These are phyloP conservation scores for Phalanger gymnotis DNA, from an alignment of 2,797 vertebrate genomes.

Conservation along the genomic window DNA sequence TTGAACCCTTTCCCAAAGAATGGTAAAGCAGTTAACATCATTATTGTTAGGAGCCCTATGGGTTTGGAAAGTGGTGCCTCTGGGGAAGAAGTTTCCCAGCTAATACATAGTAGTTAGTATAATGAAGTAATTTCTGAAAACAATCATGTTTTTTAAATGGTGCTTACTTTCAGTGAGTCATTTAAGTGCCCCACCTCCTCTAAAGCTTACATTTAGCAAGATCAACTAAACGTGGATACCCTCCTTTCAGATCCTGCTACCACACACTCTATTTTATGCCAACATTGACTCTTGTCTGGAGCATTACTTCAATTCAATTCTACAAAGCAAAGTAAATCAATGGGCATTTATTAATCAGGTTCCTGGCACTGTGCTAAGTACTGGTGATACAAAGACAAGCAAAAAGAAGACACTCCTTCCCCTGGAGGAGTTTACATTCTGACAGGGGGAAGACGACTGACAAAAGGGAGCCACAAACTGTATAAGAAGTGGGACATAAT, in stretches of 20 bases:
- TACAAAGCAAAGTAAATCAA: background rate
- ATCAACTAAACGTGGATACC: conserved; percentile 21
- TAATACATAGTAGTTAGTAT: conserved; percentile 50
- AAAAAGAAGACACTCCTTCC: background rate
- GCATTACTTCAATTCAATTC: background rate
- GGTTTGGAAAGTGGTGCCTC: conserved; percentile 14
- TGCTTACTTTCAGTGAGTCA: conserved; percentile 9
- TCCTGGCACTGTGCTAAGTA: background rate
- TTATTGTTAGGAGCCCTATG: conserved; percentile 12
- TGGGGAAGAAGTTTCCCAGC: conserved; percentile 7
- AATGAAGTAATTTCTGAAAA: conserved; percentile 49
- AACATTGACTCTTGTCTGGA: background rate
- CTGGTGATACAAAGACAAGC: background rate
- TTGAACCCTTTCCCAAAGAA: conserved; percentile 6
- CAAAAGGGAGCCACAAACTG: background rate
- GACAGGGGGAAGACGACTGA: background rate
- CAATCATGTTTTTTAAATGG: conserved; percentile 7
- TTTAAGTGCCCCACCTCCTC: background rate
- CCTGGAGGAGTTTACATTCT: background rate
- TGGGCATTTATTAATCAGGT: background rate
- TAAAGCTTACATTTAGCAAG: conserved; percentile 14
- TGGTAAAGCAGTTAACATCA: background rate
- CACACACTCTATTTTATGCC: background rate
- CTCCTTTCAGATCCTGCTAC: background rate
- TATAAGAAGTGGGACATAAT: background rate